phyloP scores from a whole-genome alignment of 2,113 vertebrate species.

The Callipepla californica region DNA sequence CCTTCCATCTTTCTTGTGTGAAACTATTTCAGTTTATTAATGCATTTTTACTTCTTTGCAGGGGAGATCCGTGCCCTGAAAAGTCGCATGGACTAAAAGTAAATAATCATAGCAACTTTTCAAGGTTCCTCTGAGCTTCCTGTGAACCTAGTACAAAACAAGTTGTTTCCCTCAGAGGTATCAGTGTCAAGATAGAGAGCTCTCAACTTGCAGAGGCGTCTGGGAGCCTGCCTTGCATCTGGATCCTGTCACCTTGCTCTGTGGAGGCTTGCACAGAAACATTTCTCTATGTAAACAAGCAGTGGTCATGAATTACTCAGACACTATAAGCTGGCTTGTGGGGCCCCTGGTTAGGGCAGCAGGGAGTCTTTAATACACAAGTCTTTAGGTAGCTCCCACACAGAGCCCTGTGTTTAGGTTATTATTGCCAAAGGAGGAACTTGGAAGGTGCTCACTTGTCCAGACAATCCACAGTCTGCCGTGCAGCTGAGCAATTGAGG shows the following conservation, averaged over 20 bases:
- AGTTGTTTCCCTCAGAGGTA: neutral
- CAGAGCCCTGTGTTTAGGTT: neutral
- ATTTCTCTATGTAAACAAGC: neutral
- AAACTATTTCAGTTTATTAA: constrained; percentile 46
- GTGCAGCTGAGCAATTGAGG: neutral
- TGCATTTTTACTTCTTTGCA: constrained; percentile 68
- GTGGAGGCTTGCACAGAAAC: neutral
- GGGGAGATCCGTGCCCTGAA: constrained; percentile 52
- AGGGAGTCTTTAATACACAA: neutral
- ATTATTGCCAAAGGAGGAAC: neutral
- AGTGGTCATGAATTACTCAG: neutral
- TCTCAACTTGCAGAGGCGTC: constrained; percentile 1
- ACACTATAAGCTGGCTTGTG: neutral
- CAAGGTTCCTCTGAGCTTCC: constrained; percentile 23
- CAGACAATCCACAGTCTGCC: neutral
- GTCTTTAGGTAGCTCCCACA: neutral
- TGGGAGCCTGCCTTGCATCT: neutral
- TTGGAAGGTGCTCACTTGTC: rapidly evolving
- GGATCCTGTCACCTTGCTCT: neutral
- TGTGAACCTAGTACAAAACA: neutral
- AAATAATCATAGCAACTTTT: neutral
- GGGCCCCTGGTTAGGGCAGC: neutral
- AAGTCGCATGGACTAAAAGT: constrained; percentile 41
- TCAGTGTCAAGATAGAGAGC: neutral
- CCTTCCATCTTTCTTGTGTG: neutral